Percentiles rank a stretch among this genome's conserved stretches.
These are phyloP conservation scores for Drosophila erecta DNA, from an alignment of 1,140 invertebrate genomes.

Conservation along the genomic window DNA sequence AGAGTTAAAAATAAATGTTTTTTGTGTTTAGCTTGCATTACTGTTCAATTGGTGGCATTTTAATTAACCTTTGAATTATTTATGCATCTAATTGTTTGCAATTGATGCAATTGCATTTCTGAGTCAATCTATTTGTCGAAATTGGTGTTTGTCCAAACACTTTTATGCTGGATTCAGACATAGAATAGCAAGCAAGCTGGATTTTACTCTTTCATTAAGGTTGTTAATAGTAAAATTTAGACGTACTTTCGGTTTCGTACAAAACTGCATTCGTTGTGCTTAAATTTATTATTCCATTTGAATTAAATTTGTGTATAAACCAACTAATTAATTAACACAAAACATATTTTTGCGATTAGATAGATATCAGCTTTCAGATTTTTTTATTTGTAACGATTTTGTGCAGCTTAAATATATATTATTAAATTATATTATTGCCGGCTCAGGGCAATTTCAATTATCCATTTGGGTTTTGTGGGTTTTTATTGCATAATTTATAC, in stretches of 20 bases:
- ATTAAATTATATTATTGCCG: conserved; percentile 5
- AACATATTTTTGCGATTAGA: background rate
- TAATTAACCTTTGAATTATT: conserved; percentile 23
- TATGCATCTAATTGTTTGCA: background rate
- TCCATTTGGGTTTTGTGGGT: conserved; percentile 33
- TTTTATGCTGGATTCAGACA: too few relatives aligned
- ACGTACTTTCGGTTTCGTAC: too few relatives aligned
- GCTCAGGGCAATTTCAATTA: conserved; percentile 34
- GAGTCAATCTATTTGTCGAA: background rate
- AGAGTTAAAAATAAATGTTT: conserved; percentile 1
- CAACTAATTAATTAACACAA: background rate
- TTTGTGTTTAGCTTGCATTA: conserved; percentile 14
- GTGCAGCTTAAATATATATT: conserved; percentile 15
- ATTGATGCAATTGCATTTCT: background rate
- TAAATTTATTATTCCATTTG: too few relatives aligned
- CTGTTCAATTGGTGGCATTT: conserved; percentile 7
- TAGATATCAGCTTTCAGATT: background rate
- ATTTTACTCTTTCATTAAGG: background rate
- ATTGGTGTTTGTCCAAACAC: too few relatives aligned
- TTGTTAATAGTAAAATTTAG: background rate
- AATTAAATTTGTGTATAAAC: background rate
- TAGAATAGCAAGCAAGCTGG: too few relatives aligned
- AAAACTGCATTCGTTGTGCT: too few relatives aligned
- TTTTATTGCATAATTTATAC: conserved; percentile 51
- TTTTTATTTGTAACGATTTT: conserved; percentile 1